Evolutionary conservation across 2,888 invertebrate species (phyloP).

Genomic region (Peribatodes rhomboidaria): DNA sequence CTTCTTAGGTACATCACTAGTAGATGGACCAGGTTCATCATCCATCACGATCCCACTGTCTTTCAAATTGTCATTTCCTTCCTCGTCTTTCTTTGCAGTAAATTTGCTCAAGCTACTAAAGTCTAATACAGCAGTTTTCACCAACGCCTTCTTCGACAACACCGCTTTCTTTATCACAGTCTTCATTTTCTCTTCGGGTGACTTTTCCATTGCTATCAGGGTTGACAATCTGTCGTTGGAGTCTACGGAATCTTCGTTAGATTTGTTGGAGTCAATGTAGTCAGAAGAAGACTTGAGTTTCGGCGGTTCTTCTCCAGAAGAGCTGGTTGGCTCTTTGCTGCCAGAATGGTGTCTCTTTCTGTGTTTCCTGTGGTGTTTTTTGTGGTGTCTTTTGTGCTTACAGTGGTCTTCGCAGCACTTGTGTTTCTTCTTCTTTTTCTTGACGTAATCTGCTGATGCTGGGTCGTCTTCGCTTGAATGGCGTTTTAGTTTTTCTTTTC

Average conservation of each 20-base stretch:
- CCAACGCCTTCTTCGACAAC: conserved; percentile 72
- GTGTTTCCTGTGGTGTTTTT: conserved; percentile 92
- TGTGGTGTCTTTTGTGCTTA: conserved; percentile 91
- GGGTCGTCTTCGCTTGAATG: conserved; percentile 79
- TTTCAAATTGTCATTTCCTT: conserved; percentile 73
- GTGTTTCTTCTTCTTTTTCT: conserved; percentile 90
- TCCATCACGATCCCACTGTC: conserved; percentile 79
- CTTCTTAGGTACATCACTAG: conserved; percentile 71
- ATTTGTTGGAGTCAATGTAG: conserved; percentile 76
- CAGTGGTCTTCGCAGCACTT: conserved; percentile 90
- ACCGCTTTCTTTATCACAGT: conserved; percentile 79
- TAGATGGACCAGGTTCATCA: conserved; percentile 66
- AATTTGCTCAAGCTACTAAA: conserved; percentile 73
- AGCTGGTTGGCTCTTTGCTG: conserved; percentile 81
- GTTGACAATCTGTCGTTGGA: conserved; percentile 74
- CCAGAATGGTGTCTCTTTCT: conserved; percentile 90
- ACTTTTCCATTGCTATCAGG: conserved; percentile 74
- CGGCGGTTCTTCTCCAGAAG: conserved; percentile 82
- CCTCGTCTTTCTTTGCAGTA: conserved; percentile 64
- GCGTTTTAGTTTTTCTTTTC: conserved; percentile 88
- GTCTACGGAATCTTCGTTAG: conserved; percentile 79
- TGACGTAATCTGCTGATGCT: conserved; percentile 78
- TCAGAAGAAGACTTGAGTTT: conserved; percentile 75
- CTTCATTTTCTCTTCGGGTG: conserved; percentile 77
- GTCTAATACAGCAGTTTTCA: conserved; percentile 75